A percentile compares a stretch with the other conserved stretches of the same genome.
These are phyloP conservation scores for Euwallacea fornicatus DNA, from an alignment of 1,140 invertebrate species.

Conservation along the genomic window DNA sequence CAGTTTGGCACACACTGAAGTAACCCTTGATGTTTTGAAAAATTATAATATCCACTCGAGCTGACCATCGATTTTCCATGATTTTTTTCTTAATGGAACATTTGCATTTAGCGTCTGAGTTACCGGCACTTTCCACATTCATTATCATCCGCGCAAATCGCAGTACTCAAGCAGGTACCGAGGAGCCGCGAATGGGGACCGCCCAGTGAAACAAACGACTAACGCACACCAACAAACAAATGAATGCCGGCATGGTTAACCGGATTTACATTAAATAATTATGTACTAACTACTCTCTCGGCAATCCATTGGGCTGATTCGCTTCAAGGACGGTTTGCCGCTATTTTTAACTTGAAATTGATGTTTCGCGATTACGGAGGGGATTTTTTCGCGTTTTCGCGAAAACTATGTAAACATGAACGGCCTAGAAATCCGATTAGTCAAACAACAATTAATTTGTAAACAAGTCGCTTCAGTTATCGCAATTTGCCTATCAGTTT, in stretches of 20 bases:
- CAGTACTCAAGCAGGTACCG: background rate
- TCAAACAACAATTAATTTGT: background rate
- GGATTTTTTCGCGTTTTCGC: background rate
- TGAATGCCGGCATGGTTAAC: constrained; percentile 30
- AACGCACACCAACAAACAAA: constrained; percentile 32
- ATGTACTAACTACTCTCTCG: constrained; percentile 31
- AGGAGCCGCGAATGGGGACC: constrained; percentile 10
- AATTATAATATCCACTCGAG: too few species aligned
- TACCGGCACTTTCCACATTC: too few species aligned
- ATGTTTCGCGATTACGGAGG: constrained; percentile 20
- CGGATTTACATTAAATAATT: constrained; percentile 34
- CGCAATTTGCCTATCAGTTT: too few species aligned
- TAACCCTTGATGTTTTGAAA: too few species aligned
- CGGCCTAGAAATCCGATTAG: background rate
- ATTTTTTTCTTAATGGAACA: too few species aligned
- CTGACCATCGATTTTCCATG: too few species aligned
- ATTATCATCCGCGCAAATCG: background rate
- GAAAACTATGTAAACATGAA: background rate
- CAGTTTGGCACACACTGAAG: background rate
- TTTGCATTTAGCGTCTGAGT: too few species aligned
- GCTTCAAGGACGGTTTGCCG: constrained; percentile 15
- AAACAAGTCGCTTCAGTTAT: background rate
- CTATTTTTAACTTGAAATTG: constrained; percentile 26
- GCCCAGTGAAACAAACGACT: constrained; percentile 18
- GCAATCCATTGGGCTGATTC: constrained; percentile 27